Conservation (phyloP, 2,797 vertebrate species). For the Sebastes oblongus region DNA sequence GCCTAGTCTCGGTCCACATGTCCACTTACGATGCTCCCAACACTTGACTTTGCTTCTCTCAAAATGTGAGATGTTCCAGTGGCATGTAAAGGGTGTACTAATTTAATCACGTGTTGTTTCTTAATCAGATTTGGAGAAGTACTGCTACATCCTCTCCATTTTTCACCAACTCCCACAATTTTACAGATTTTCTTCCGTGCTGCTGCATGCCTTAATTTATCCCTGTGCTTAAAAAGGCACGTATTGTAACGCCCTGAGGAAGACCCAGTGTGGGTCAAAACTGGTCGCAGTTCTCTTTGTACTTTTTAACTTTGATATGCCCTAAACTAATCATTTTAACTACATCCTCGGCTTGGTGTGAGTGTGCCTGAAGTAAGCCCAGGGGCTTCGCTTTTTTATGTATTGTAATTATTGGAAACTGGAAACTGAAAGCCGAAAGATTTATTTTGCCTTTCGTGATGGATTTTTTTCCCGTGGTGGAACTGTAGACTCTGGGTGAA, state of each 20-base stretch:
- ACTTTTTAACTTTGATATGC: not conserved
- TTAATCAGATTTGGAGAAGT: constrained; percentile 27
- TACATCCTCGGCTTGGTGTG: not conserved
- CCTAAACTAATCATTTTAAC: not conserved
- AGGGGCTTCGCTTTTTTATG: not conserved
- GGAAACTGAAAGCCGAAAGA: not conserved
- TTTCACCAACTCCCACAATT: constrained; percentile 27
- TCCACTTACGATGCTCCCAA: not conserved
- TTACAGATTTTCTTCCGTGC: not conserved
- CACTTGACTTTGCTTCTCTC: constrained; percentile 8
- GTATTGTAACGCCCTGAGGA: constrained; percentile 1
- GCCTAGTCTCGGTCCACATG: not conserved
- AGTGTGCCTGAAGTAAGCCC: not conserved
- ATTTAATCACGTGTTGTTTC: constrained; percentile 7
- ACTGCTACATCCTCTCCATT: not conserved
- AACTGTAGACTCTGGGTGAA: constrained; percentile 3
- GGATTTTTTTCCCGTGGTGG: not conserved
- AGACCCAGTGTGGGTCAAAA: not conserved
- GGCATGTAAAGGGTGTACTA: not conserved
- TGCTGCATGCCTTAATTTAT: constrained; percentile 12
- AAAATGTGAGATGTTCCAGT: not conserved
- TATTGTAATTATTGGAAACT: constrained; percentile 8
- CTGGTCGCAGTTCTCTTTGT: not conserved
- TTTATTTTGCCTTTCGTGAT: not conserved
- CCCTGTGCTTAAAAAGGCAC: not conserved